Conservation (phyloP, 2,888 invertebrate genomes). For the Leptinotarsa juncta region DNA sequence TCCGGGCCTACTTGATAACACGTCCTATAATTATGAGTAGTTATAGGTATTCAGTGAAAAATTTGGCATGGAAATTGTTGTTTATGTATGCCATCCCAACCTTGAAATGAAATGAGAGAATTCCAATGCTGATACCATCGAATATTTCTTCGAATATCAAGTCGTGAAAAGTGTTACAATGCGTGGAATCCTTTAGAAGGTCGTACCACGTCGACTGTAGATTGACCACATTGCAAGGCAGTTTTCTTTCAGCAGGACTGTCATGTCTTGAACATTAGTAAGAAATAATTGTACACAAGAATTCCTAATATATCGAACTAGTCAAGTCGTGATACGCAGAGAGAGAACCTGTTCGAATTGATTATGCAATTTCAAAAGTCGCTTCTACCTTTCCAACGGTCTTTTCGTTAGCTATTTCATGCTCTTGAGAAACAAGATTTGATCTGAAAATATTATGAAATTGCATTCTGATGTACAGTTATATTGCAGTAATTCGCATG, state of each 20-base stretch:
- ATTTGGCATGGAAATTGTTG: not conserved
- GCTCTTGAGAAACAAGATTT: constrained; percentile 22
- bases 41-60: not conserved
- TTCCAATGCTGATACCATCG: constrained; percentile 5
- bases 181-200: constrained; percentile 36
- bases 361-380: constrained; percentile 39
- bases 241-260: constrained; percentile 18
- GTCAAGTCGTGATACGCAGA: constrained; percentile 19
- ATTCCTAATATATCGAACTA: constrained; percentile 33
- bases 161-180: constrained; percentile 32
- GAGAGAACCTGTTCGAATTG: constrained; percentile 37
- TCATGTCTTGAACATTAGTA: constrained; percentile 22
- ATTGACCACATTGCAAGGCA: constrained; percentile 19
- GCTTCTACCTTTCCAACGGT: constrained; percentile 17
- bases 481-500: constrained; percentile 15
- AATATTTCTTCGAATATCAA: constrained; percentile 12
- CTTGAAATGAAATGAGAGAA: constrained; percentile 6
- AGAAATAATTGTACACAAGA: constrained; percentile 32
- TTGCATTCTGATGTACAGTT: constrained; percentile 26
- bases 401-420: constrained; percentile 36
- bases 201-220: constrained; percentile 9
- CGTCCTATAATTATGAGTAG: not conserved
- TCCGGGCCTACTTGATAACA: not conserved
- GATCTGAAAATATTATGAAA: constrained; percentile 28
- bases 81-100: constrained; percentile 14